These are phyloP conservation scores for Drosophila insularis DNA, from an alignment of 1,140 invertebrate genomes.

Conservation along the genomic window DNA sequence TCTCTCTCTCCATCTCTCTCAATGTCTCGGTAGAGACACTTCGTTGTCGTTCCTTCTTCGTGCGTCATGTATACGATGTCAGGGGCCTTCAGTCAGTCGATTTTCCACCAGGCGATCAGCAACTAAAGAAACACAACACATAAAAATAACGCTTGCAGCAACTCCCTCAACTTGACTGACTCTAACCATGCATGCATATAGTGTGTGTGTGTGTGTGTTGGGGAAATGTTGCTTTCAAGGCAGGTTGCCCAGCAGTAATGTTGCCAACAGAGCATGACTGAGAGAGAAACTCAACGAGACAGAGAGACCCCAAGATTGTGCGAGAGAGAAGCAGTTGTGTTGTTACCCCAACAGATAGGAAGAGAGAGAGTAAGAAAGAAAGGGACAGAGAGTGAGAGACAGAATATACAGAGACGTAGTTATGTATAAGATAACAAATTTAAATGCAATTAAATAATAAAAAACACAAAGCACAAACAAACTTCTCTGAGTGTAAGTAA, in stretches of 20 bases:
- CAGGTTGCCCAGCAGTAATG: slow-evolving; percentile 29
- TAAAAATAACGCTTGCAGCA: slow-evolving; percentile 2
- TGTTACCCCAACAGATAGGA: slow-evolving; percentile 39
- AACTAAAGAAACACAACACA: slow-evolving; percentile 13
- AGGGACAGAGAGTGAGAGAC: slow-evolving; percentile 4
- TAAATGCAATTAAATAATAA: no score
- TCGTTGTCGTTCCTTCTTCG: slow-evolving; percentile 9
- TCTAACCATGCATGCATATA: not conserved
- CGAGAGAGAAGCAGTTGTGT: slow-evolving; percentile 10
- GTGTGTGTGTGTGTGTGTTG: not conserved
- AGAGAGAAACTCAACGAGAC: not conserved
- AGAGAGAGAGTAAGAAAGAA: slow-evolving; percentile 24
- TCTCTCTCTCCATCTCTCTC: no score
- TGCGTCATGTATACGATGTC: slow-evolving; percentile 59
- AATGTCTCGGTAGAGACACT: not conserved
- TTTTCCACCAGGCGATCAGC: slow-evolving; percentile 71
- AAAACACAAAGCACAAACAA: no score
- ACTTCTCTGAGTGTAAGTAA: no score
- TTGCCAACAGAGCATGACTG: slow-evolving; percentile 4
- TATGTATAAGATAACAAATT: no score
- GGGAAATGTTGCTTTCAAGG: slow-evolving; percentile 18
- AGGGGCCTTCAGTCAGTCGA: slow-evolving; percentile 80
- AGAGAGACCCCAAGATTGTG: not conserved
- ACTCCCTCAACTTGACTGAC: slow-evolving; percentile 37
- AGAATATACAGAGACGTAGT: slow-evolving; percentile 3